Conservation (phyloP, 2,888 invertebrate species). For the Platycnemis pennipes region DNA sequence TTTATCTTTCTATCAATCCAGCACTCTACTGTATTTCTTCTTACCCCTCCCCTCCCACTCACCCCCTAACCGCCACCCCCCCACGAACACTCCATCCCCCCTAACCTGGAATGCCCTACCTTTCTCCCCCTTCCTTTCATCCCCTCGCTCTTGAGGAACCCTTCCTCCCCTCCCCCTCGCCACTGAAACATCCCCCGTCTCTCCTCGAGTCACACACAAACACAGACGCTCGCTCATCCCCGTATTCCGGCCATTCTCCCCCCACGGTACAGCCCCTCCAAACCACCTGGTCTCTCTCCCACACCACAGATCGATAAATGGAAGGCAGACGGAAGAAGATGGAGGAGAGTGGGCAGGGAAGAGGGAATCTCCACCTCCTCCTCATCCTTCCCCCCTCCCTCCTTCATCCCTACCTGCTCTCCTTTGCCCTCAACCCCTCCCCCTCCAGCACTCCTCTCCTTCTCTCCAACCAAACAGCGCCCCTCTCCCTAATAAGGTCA, state of each 20-base stretch:
- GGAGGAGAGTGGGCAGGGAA: slow-evolving; percentile 41
- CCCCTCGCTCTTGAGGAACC: neutral
- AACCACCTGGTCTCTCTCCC: slow-evolving; percentile 76
- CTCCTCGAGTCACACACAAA: slow-evolving; percentile 76
- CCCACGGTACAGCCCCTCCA: slow-evolving; percentile 77
- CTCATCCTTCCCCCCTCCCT: neutral
- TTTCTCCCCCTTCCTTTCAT: too few species aligned
- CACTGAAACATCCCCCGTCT: too few species aligned
- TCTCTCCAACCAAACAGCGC: neutral
- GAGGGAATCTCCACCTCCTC: slow-evolving; percentile 10
- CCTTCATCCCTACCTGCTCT: neutral
- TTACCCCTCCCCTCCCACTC: neutral
- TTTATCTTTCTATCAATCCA: slow-evolving; percentile 33
- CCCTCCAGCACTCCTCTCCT: neutral
- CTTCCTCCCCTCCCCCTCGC: slow-evolving; percentile 69
- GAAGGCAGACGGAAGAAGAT: slow-evolving; percentile 58
- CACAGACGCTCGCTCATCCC: slow-evolving; percentile 77
- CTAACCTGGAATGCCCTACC: neutral
- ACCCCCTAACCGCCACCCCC: neutral
- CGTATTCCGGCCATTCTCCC: slow-evolving; percentile 72
- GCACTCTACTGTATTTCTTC: neutral
- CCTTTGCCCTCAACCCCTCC: neutral
- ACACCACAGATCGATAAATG: slow-evolving; percentile 66
- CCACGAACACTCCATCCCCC: neutral
- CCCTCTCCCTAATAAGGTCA: slow-evolving; percentile 63